Conservation (phyloP, 2,797 vertebrate species). For the Bovichtus variegatus region DNA sequence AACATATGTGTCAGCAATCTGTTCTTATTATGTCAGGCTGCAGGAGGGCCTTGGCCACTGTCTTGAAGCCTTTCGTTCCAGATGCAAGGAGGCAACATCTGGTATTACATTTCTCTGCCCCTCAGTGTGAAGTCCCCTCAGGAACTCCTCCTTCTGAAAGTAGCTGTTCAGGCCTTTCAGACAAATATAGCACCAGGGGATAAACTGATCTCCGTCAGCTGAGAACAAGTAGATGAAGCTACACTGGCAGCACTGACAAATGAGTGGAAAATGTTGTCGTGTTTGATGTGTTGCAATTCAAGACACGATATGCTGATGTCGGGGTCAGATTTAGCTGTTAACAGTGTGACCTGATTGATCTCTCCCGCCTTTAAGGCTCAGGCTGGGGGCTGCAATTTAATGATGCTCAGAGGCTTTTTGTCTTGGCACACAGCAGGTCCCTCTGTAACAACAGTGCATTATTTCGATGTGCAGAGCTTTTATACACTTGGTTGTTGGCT, state of each 20-base stretch:
- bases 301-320: slow-evolving; percentile 19
- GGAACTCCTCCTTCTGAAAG: slow-evolving; percentile 22
- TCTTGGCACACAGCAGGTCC: slow-evolving; percentile 4
- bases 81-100: slow-evolving; percentile 36
- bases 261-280: not conserved
- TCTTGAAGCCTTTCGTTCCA: slow-evolving; percentile 21
- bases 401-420: not conserved
- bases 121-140: slow-evolving; percentile 15
- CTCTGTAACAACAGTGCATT: not conserved
- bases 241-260: not conserved
- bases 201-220: slow-evolving; percentile 14
- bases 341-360: slow-evolving; percentile 17
- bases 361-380: not conserved
- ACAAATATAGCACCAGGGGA: slow-evolving; percentile 25
- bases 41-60: slow-evolving; percentile 2
- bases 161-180: slow-evolving; percentile 24
- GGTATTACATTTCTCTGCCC: not conserved
- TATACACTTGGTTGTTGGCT: not conserved
- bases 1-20: slow-evolving; percentile 25
- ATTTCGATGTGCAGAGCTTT: slow-evolving; percentile 12
- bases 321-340: not conserved
- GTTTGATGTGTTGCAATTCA: slow-evolving; percentile 12
- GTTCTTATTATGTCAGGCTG: slow-evolving; percentile 26
- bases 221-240: slow-evolving; percentile 1
- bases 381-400: slow-evolving; percentile 9